phyloP scores from a whole-genome alignment of 2,797 vertebrate species.

The Sebastes melanostomus region DNA sequence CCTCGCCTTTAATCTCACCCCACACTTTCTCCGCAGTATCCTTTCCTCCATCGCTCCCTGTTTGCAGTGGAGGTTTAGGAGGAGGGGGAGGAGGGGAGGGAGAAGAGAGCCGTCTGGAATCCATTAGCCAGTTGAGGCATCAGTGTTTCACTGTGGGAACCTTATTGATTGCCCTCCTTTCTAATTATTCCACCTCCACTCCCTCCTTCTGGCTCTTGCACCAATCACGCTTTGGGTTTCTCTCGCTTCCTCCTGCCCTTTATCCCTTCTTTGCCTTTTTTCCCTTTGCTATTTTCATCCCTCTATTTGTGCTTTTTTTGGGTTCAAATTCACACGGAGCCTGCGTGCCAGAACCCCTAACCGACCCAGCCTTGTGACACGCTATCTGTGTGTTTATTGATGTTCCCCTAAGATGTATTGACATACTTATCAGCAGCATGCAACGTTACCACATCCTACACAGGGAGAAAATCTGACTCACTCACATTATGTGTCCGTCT shows the following conservation, averaged over 20 bases:
- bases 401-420: constrained; percentile 18
- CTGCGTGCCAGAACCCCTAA: not conserved
- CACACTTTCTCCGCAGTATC: constrained; percentile 41
- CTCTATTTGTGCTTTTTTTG: not conserved
- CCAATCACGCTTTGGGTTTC: constrained; percentile 48
- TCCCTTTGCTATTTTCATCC: constrained; percentile 15
- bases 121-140: constrained; percentile 80
- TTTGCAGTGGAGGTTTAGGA: constrained; percentile 9
- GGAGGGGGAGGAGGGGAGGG: not conserved
- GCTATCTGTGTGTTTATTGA: constrained; percentile 19
- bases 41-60: constrained; percentile 26
- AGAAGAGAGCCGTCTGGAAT: constrained; percentile 73
- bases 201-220: constrained; percentile 52
- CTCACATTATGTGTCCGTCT: not conserved
- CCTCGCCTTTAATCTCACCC: constrained; percentile 42
- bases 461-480: constrained; percentile 12
- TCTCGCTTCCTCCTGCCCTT: constrained; percentile 13
- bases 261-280: constrained; percentile 1
- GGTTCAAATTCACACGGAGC: not conserved
- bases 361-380: not conserved
- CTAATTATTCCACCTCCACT: constrained; percentile 80
- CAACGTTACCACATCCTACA: constrained; percentile 43
- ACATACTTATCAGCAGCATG: constrained; percentile 33
- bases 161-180: constrained; percentile 84
- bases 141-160: constrained; percentile 84